These are phyloP conservation scores for Chloroceryle amazona DNA, from an alignment of 2,797 vertebrate genomes.

Conservation along the genomic window DNA sequence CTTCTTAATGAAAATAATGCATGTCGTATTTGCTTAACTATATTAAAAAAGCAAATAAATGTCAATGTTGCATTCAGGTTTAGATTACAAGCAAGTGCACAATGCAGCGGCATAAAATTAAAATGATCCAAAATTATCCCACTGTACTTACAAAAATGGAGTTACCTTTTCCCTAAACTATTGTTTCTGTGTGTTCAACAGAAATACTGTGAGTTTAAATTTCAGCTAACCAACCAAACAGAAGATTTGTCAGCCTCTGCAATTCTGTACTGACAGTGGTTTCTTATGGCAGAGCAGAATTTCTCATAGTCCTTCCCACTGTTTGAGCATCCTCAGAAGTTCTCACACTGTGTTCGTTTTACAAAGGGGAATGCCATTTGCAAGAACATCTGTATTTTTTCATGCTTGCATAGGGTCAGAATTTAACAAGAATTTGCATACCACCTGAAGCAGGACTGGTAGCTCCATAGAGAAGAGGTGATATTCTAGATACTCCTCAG, in stretches of 20 bases:
- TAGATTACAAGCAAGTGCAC: background rate
- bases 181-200: background rate
- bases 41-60: background rate
- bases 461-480: background rate
- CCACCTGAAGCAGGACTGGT: background rate
- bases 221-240: background rate
- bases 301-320: background rate
- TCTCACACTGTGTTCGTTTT: background rate
- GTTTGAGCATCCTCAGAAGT: background rate
- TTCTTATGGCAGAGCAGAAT: background rate
- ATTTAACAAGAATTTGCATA: background rate
- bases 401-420: background rate
- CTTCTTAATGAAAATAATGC: background rate
- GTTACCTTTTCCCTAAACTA: background rate
- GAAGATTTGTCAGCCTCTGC: background rate
- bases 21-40: background rate
- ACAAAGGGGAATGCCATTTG: background rate
- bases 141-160: background rate
- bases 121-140: background rate
- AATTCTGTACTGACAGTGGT: background rate
- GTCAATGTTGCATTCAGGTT: background rate
- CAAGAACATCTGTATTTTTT: background rate
- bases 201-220: background rate
- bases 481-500: background rate
- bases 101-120: background rate